These are phyloP conservation scores for Ennomos quercinarius DNA, from an alignment of 2,888 invertebrate genomes.

Conservation along the genomic window DNA sequence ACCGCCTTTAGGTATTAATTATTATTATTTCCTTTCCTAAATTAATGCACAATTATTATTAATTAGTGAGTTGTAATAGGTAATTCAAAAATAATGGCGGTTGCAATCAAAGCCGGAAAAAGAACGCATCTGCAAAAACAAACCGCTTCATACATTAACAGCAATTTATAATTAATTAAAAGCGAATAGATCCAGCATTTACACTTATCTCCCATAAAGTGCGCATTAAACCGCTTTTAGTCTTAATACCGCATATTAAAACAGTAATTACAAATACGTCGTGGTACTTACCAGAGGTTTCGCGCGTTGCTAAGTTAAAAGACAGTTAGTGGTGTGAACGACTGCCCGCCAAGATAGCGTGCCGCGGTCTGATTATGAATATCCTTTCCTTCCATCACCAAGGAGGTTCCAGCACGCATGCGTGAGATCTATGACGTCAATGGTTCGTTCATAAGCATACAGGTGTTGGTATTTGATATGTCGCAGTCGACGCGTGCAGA, in stretches of 20 bases:
- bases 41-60: no score
- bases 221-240: constrained; percentile 15
- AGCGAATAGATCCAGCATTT: not conserved
- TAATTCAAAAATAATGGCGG: no score
- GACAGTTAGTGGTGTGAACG: constrained; percentile 44
- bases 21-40: no score
- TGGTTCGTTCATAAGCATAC: constrained; percentile 81
- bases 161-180: constrained; percentile 8
- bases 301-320: constrained; percentile 62
- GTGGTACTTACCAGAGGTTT: constrained; percentile 68
- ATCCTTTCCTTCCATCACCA: constrained; percentile 22
- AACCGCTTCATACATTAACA: not conserved
- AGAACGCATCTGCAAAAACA: constrained; percentile 2
- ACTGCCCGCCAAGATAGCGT: constrained; percentile 61
- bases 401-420: constrained; percentile 58
- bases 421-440: constrained; percentile 77
- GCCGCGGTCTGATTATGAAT: constrained; percentile 60
- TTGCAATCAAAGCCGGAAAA: constrained; percentile 16
- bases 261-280: constrained; percentile 43
- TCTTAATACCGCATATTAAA: constrained; percentile 31
- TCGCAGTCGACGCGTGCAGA: constrained; percentile 45
- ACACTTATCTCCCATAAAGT: constrained; percentile 11
- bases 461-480: constrained; percentile 67
- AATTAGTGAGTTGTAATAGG: no score
- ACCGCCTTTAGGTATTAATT: no score